These are phyloP conservation scores for Menidia beryllina DNA, from an alignment of 2,113 vertebrate genomes.

Conservation along the genomic window DNA sequence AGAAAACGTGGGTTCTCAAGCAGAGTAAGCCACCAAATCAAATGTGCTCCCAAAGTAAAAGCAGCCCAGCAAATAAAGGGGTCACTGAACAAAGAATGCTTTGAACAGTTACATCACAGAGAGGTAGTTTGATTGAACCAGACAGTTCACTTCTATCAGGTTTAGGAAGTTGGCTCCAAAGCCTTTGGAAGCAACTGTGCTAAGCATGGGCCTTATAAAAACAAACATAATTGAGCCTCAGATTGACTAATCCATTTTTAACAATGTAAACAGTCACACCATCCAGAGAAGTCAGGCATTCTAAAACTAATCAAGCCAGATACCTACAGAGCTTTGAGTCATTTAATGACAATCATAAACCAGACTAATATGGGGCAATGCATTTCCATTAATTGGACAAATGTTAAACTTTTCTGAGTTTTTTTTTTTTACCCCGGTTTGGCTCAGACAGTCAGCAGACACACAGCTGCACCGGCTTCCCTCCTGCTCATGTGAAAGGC, in stretches of 20 bases:
- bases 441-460: neutral
- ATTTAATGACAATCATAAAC: neutral
- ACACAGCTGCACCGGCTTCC: conserved; percentile 9
- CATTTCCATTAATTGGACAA: neutral
- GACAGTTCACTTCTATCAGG: conserved; percentile 69
- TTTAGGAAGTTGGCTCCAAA: conserved; percentile 48
- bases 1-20: conserved; percentile 66
- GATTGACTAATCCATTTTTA: conserved; percentile 32
- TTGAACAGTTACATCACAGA: conserved; percentile 80
- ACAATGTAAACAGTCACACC: conserved; percentile 27
- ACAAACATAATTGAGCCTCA: conserved; percentile 37
- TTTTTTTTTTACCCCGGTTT: neutral
- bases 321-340: neutral
- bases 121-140: conserved; percentile 62
- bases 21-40: conserved; percentile 67
- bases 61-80: conserved; percentile 71
- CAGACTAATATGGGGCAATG: neutral
- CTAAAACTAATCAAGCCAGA: neutral
- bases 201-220: conserved; percentile 35
- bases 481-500: conserved; percentile 4
- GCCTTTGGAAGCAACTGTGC: conserved; percentile 17
- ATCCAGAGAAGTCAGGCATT: conserved; percentile 12
- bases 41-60: conserved; percentile 61
- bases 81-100: conserved; percentile 84
- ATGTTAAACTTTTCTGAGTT: neutral